A percentile compares a stretch with the other conserved stretches of the same genome.
Conservation (phyloP, 2,797 vertebrate species). For the Clarias laeviceps region DNA sequence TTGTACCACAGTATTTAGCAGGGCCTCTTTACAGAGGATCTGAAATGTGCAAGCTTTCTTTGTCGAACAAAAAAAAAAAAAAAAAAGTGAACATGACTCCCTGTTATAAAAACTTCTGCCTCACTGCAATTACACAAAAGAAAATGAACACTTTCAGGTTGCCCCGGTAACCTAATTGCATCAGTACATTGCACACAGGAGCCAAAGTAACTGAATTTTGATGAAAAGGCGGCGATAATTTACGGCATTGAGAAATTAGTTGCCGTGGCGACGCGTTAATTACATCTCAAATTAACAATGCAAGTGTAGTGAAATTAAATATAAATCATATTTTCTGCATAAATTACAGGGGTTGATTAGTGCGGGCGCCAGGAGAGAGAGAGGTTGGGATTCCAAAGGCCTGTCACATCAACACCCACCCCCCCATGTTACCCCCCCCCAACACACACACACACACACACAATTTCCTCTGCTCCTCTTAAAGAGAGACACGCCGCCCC, state of each 20-base stretch:
- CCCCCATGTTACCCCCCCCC: slow-evolving; percentile 46
- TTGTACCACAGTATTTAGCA: slow-evolving; percentile 32
- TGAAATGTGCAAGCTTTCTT: slow-evolving; percentile 66
- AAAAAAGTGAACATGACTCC: slow-evolving; percentile 82
- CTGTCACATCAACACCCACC: slow-evolving; percentile 83
- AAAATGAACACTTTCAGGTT: slow-evolving; percentile 99
- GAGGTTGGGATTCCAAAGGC: slow-evolving; percentile 99
- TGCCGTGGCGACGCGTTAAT: slow-evolving; percentile 99
- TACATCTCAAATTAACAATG: slow-evolving; percentile 99
- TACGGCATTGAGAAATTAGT: slow-evolving; percentile 99
- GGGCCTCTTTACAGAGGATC: slow-evolving; percentile 55
- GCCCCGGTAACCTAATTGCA: slow-evolving; percentile 99
- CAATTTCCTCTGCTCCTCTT: slow-evolving; percentile 16
- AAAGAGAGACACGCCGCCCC: slow-evolving; percentile 1
- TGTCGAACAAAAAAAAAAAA: slow-evolving; percentile 60
- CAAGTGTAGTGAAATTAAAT: slow-evolving; percentile 99
- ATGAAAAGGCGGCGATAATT: slow-evolving; percentile 99
- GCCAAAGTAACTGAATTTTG: slow-evolving; percentile 99
- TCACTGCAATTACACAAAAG: slow-evolving; percentile 96
- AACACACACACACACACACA: slow-evolving; percentile 23
- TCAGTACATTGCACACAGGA: slow-evolving; percentile 99
- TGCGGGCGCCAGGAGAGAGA: slow-evolving; percentile 99
- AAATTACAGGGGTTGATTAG: slow-evolving; percentile 99
- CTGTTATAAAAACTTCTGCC: slow-evolving; percentile 90
- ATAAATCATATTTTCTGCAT: slow-evolving; percentile 99